Base-by-base conservation (phyloP, 2,797 vertebrate genomes). In the Leuciscus waleckii region DNA sequence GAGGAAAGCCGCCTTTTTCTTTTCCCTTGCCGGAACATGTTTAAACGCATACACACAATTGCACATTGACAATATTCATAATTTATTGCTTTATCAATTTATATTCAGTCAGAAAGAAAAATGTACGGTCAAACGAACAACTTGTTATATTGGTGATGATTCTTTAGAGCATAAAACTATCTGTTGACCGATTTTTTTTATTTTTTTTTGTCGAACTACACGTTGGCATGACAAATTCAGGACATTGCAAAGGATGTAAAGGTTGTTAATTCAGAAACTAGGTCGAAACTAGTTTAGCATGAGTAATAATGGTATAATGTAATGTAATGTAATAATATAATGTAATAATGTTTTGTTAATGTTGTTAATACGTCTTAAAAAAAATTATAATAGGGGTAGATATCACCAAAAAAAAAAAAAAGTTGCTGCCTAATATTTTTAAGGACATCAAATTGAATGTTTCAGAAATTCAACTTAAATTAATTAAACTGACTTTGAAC, bases 21-120 rank as follows among this genome's bases (percentile, higher is more conserved):
- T 41, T 83, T 58, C 35, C 69, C 26, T 67, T 79, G 79, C 89
- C 91, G 92, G 90, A 90, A 92, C 92, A 89, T 88, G 83, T 81
- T 46, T 82, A 79, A 16, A 78, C 0, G 54, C 75, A 78, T 61
- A 19, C 8, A 21, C 23, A 29, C 2, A 43, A 29, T 19, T 29
- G 56, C 37, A 29, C 9, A 63, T 29, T 19, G n/a, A 19, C 39
- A n/a, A 43, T 63, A 21, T 78, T 63, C n/a, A 19, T 4, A 21
- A 43, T 21, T 17, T n/a, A 2, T 17, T 39, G 32, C 21, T 58
- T 76, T 37, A 14, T 75, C 23, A 39, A 16, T 54, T 54, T 35
- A 37, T 76, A 37, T n/a, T 4, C 19, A 41, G 32, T 10, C 35
- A 9, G 21, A 58, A 58, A 58, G 7, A 77, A 26, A 63, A 14